Base-by-base conservation (phyloP, 2,113 vertebrate genomes). In the Falco punctatus region DNA sequence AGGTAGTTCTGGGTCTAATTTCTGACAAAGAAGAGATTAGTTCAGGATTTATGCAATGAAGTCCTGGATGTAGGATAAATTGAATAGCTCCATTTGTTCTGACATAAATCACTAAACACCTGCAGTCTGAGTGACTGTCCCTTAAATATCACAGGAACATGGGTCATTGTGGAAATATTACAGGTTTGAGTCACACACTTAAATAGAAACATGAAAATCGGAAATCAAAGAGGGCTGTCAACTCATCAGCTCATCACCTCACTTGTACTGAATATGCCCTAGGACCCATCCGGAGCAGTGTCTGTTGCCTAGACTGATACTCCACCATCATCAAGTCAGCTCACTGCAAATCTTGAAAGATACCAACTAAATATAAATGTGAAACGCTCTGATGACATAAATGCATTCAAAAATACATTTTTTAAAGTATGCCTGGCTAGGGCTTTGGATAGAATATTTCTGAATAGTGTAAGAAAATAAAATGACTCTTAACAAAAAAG, bases 41-140 rank as follows among this genome's bases (percentile, higher is more conserved):
- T 54, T 92, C 40, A 91, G 92, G 78, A 96, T 97, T 95, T 97
- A 86, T 86, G 81, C 91, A 73, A 94, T 54, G 24, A 91, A 86
- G 74, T 74, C 71, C 42, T 94, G 84, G 55, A 64, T 94, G 78
- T 62, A 74, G 84, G 64, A 67, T 70, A 67, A 93, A 88, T 92
- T 88, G 81, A 92, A 95, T 66, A 87, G 78, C 86, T 96, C 78
- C 28, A 66, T 92, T 95, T 95, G 90, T 83, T 90, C 78, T 81
- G 81, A 52, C 74, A 80, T 94, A 96, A 94, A 94, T 95, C 95
- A 91, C 71, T 83, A 62, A 81, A 20, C 80, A 92, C 95, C 94
- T 94, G 91, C 88, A 93, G 90, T 30, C 51, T 74, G 78, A 95
- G n/a, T 88, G 83, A 58, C 86, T 90, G 84, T 94, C 67, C 81